Conservation (phyloP, 2,113 vertebrate genomes). For the Bettongia penicillata region DNA sequence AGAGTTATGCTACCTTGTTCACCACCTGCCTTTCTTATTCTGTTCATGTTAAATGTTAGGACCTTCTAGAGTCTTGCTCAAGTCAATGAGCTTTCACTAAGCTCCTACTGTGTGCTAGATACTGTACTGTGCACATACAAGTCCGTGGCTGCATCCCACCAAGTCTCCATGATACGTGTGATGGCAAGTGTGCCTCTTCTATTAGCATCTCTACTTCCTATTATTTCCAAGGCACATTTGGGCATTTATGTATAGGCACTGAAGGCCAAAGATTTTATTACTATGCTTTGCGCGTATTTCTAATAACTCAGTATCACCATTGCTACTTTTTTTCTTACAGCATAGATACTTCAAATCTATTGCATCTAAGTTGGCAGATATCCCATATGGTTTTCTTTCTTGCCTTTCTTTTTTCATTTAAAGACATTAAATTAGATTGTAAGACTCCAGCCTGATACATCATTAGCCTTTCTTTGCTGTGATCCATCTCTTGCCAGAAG, state of each 20-base stretch:
- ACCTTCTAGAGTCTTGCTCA: not conserved
- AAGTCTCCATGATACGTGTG: not conserved
- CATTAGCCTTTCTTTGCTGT: not conserved
- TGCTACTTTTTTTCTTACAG: not conserved
- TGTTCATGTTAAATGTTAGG: not conserved
- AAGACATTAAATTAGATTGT: not conserved
- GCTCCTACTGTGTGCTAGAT: not conserved
- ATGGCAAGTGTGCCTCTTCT: not conserved
- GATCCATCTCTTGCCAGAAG: not conserved
- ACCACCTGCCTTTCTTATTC: not conserved
- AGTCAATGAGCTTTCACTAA: not conserved
- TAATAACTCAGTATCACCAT: not conserved
- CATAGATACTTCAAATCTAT: not conserved
- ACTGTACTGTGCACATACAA: not conserved
- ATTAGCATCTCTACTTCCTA: not conserved
- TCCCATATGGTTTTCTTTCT: not conserved
- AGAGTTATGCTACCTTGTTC: not conserved
- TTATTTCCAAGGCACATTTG: not conserved
- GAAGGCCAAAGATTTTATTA: not conserved
- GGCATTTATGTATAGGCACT: not conserved
- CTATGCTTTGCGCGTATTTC: not conserved
- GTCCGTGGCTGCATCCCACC: not conserved
- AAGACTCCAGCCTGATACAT: not conserved
- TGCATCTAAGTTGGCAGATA: not conserved
- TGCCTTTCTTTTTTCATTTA: not conserved